phyloP scores from a whole-genome alignment of 2,113 vertebrate species.

The Phrynocephalus versicolor region DNA sequence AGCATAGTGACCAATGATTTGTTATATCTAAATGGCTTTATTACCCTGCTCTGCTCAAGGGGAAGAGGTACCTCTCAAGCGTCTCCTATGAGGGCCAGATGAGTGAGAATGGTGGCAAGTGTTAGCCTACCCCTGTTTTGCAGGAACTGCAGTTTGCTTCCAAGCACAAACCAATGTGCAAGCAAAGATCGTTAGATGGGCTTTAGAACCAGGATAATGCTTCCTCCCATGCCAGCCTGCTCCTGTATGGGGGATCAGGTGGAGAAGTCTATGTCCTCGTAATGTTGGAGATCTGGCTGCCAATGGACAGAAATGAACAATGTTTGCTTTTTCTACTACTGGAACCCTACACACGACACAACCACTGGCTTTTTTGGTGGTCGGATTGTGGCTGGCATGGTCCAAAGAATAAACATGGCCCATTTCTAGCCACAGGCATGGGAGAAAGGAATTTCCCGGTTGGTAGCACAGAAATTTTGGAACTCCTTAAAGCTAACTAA shows the following conservation, averaged over 20 bases:
- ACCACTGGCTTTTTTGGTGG: too few relatives aligned
- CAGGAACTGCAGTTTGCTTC: background rate
- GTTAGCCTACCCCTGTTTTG: background rate
- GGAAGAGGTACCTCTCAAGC: background rate
- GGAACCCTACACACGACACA: too few relatives aligned
- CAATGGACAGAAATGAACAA: too few relatives aligned
- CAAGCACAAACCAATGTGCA: background rate
- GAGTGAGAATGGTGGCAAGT: background rate
- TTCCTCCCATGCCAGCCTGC: background rate
- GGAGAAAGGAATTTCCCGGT: background rate
- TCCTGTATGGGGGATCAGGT: background rate
- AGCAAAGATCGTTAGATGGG: background rate
- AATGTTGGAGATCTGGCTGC: background rate
- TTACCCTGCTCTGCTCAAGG: background rate
- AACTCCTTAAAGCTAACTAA: background rate
- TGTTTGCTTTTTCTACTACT: too few relatives aligned
- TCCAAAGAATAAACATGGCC: too few relatives aligned
- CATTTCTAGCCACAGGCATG: background rate
- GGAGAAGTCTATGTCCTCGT: background rate
- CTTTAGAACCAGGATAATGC: background rate
- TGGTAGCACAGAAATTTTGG: background rate
- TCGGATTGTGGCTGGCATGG: too few relatives aligned
- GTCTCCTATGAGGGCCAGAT: background rate
- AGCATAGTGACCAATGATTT: background rate
- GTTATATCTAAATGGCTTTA: background rate